A percentile compares a stretch with the other conserved stretches of the same genome.
phyloP scores from a whole-genome alignment of 2,113 vertebrate species.

The Oreochromis aureus region DNA sequence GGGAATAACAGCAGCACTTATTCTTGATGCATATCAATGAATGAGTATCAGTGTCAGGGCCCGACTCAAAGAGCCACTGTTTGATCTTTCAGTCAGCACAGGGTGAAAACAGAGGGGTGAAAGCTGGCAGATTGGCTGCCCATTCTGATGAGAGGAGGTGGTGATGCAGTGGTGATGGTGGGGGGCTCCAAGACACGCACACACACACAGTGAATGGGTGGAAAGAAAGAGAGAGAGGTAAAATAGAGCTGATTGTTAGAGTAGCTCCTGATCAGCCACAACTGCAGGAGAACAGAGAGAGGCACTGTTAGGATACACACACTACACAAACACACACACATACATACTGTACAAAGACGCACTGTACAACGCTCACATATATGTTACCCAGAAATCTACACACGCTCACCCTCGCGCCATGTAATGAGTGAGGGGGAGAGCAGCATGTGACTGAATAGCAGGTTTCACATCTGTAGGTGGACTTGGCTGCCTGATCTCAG shows the following conservation, averaged over 20 bases:
- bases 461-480: slow-evolving; percentile 34
- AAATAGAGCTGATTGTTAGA: slow-evolving; percentile 50
- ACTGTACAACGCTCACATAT: slow-evolving; percentile 4
- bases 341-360: neutral
- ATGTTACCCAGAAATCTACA: neutral
- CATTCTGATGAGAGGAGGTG: neutral
- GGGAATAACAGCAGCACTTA: slow-evolving; percentile 17
- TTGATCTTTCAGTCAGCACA: neutral
- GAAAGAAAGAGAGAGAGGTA: neutral
- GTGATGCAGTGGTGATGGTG: neutral
- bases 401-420: neutral
- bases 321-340: neutral
- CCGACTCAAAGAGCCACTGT: slow-evolving; percentile 43
- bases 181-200: neutral
- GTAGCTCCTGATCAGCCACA: slow-evolving; percentile 29
- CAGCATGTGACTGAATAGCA: slow-evolving; percentile 59
- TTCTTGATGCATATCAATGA: slow-evolving; percentile 46
- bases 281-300: slow-evolving; percentile 44
- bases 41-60: slow-evolving; percentile 45
- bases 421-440: slow-evolving; percentile 34
- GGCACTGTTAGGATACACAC: slow-evolving; percentile 38
- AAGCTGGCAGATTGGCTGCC: neutral
- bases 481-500: slow-evolving; percentile 16
- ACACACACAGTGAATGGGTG: neutral
- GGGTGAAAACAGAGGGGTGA: neutral